These are phyloP conservation scores for Folsomia manolachei DNA, from an alignment of 2,888 invertebrate genomes.

Conservation along the genomic window DNA sequence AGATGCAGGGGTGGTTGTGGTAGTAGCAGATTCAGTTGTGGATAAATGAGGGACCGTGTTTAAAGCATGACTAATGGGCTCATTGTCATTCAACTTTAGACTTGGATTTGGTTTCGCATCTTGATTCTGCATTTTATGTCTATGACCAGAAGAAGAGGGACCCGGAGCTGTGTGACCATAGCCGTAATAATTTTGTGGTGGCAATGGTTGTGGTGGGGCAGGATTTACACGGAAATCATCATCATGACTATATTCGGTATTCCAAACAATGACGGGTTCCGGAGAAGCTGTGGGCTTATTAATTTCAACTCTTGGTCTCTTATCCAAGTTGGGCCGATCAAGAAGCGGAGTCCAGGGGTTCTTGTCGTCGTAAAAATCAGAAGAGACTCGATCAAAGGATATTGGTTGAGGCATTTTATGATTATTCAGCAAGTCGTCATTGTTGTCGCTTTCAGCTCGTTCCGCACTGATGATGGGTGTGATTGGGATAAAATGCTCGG, in stretches of 20 bases:
- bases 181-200: slow-evolving; percentile 32
- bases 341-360: slow-evolving; percentile 48
- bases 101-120: not conserved
- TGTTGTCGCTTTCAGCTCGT: slow-evolving; percentile 18
- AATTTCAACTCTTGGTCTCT: slow-evolving; percentile 44
- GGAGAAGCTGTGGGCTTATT: slow-evolving; percentile 14
- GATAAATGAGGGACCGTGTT: not conserved
- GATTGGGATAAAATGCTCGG: slow-evolving; percentile 30
- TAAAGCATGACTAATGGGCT: slow-evolving; percentile 27
- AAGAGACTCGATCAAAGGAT: slow-evolving; percentile 45
- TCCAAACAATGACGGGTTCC: slow-evolving; percentile 39
- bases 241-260: slow-evolving; percentile 27
- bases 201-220: not conserved
- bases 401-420: slow-evolving; percentile 43
- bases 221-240: not conserved
- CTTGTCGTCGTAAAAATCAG: slow-evolving; percentile 48
- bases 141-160: not conserved
- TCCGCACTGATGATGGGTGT: slow-evolving; percentile 37
- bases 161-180: slow-evolving; percentile 32
- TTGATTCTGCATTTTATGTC: slow-evolving; percentile 1
- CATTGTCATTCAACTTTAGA: slow-evolving; percentile 13
- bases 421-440: slow-evolving; percentile 23
- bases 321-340: slow-evolving; percentile 46
- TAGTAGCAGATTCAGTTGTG: slow-evolving; percentile 10
- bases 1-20: too few species aligned